phyloP scores from a whole-genome alignment of 2,797 vertebrate genomes.

The Scomberomorus guttatus region DNA sequence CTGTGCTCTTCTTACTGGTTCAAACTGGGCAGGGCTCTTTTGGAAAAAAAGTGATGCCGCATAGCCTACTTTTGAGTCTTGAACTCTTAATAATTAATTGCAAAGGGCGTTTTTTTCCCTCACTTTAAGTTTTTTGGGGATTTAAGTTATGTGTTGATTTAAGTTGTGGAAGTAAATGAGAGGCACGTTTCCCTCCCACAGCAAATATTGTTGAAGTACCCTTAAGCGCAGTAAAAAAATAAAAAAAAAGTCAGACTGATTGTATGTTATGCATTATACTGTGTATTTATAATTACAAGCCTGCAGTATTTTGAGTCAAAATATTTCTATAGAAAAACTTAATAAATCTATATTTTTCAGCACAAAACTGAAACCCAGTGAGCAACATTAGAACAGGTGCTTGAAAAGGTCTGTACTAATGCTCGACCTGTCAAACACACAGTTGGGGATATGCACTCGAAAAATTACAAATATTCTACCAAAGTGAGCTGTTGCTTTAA shows the following conservation, averaged over 20 bases:
- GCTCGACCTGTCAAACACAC: not conserved
- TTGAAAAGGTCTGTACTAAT: conserved; percentile 7
- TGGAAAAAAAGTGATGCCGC: no score
- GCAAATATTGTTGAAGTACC: not conserved
- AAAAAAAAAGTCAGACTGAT: not conserved
- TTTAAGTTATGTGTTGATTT: not conserved
- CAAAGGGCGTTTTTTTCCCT: no score
- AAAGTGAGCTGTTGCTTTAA: conserved; percentile 40
- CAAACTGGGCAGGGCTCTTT: no score
- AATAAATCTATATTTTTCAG: not conserved
- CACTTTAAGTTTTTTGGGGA: no score
- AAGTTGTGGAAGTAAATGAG: not conserved
- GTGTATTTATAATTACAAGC: not conserved
- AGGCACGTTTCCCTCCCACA: not conserved
- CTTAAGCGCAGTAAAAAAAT: not conserved
- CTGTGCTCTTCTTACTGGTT: no score
- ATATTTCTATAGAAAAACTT: not conserved
- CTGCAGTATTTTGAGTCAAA: not conserved
- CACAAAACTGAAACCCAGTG: not conserved
- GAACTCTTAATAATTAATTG: no score
- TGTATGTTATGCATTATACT: not conserved
- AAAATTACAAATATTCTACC: conserved; percentile 33
- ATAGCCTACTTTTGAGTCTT: no score
- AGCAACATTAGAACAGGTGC: not conserved
- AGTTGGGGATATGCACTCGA: conserved; percentile 9